Base-by-base conservation (phyloP, 2,113 vertebrate genomes). In the Ailurus styani region DNA sequence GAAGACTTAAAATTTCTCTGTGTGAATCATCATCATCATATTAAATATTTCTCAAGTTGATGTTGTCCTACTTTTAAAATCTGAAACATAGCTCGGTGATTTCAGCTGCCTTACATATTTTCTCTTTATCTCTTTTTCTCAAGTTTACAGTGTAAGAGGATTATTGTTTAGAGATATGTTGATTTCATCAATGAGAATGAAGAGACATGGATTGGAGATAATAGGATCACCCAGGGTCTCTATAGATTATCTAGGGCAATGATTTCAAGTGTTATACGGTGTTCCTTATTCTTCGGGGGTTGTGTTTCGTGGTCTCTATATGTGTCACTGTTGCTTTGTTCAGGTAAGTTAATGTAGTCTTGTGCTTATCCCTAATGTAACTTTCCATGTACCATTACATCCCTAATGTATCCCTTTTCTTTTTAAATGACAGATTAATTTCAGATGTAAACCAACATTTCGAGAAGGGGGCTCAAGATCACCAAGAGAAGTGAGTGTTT, bases 361-460 rank as follows among this genome's bases (percentile, higher is more conserved):
- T 60, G 40, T 83, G 54, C 5, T 85, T 93, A 64, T 85, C 45
- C 79, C 42, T 97, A 87, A 97, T 78, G 15, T 89, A 90, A 96
- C n/a, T n/a, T n/a, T n/a, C n/a, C n/a, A n/a, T n/a, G n/a, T n/a
- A n/a, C n/a, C n/a, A n/a, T n/a, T n/a, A n/a, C n/a, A 64, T 85
- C 45, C 79, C 42, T 97, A 87, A 97, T 78, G 15, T 89, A 90
- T 96, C 82, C 27, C 73, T 47, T 98, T 91, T 99, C 89, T 98
- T 70, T 98, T 96, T 97, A 90, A 89, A 98, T 97, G 83, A 29
- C 92, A 99, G 99, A 99, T 99, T 96, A 99, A 99, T 98, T 99
- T 99, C 98, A 99, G 99, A 97, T 99, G 99, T 97, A 99, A 99
- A 95, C 99, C 99, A 0, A 99, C 99, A n/a, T 99, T 99, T 98